These are phyloP conservation scores for Drosophila guanche DNA, from an alignment of 1,140 invertebrate genomes.

Conservation along the genomic window DNA sequence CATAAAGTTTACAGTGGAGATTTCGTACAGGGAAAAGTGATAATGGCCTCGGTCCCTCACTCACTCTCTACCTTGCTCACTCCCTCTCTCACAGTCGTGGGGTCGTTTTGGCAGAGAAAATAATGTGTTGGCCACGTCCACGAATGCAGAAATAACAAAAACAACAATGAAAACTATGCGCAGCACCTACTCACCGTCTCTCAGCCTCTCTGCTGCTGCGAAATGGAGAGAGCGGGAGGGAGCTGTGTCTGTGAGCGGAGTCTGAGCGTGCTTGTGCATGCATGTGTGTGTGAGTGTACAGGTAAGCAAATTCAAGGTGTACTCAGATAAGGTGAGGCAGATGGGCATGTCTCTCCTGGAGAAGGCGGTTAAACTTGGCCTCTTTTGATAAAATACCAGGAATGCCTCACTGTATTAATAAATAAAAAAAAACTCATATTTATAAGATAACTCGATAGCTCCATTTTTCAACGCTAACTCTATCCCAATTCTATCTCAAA, in stretches of 20 bases:
- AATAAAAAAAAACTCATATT: too few relatives aligned
- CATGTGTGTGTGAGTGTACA: slow-evolving; percentile 7
- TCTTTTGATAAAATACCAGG: too few relatives aligned
- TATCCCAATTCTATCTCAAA: too few relatives aligned
- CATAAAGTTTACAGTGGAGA: neutral
- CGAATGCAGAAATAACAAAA: neutral
- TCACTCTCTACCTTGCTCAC: neutral
- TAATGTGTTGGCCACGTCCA: slow-evolving; percentile 14
- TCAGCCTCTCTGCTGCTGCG: too few relatives aligned
- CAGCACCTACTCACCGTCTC: slow-evolving; percentile 11
- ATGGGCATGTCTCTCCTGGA: too few relatives aligned
- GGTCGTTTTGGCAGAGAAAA: slow-evolving; percentile 10
- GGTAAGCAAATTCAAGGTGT: slow-evolving; percentile 26
- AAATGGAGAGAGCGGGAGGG: neutral
- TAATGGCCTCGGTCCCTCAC: neutral
- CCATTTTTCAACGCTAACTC: too few relatives aligned
- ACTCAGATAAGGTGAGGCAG: neutral
- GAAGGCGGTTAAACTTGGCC: too few relatives aligned
- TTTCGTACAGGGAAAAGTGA: neutral
- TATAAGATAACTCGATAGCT: too few relatives aligned
- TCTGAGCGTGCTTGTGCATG: slow-evolving; percentile 3
- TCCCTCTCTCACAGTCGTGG: neutral
- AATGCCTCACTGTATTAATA: too few relatives aligned
- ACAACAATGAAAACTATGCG: too few relatives aligned
- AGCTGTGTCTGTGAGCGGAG: neutral